Base-by-base conservation (phyloP, 2,888 invertebrate genomes). In the Prostheceraeus crozeri region DNA sequence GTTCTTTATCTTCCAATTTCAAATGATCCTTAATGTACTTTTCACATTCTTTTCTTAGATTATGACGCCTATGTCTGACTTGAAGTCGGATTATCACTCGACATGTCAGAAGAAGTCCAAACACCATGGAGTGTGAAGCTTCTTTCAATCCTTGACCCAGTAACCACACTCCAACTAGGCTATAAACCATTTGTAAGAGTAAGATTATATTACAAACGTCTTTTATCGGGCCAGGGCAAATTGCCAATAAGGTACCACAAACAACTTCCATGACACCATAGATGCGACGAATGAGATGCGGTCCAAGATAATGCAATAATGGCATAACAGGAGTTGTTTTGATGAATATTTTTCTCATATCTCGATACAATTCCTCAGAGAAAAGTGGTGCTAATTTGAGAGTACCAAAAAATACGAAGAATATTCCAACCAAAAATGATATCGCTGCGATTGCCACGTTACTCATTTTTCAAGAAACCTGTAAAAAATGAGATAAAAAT, bases 361-460 rank as follows among this genome's bases (percentile, higher is more conserved):
- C 91, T 81, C 88, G 89, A 77, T 93, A 91, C 64, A 93, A 82
- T 78, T 93, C 93, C 81, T 88, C 88, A 70, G 89, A 91, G 67
- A 93, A 83, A 69, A 85, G 83, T 66, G 89, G 89, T 64, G 90
- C 86, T 65, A 93, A 78, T 80, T 93, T 93, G 72, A 93, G 85
- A 61, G 86, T 84, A 61, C 93, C 93, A 66, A 91, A 88, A 76
- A 93, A 90, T 72, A 93, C 84, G 77, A 93, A 93, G 80, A 93
- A 93, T 69, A 91, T 80, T 63, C 93, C 93, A 73, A 93, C 80
- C 56, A 93, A 83, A 69, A 93, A 81, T 54, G 91, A 91, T 69
- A 93, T 82, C 73, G 89, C 89, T 78, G 84, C 87, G 64, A 93
- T 78, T 68, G 90, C 91, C 70, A 90, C 67, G 25, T 59, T 35